Percentiles rank a stretch among this genome's conserved stretches.
phyloP scores from a whole-genome alignment of 1,140 invertebrate genomes.

The Zophobas morio region DNA sequence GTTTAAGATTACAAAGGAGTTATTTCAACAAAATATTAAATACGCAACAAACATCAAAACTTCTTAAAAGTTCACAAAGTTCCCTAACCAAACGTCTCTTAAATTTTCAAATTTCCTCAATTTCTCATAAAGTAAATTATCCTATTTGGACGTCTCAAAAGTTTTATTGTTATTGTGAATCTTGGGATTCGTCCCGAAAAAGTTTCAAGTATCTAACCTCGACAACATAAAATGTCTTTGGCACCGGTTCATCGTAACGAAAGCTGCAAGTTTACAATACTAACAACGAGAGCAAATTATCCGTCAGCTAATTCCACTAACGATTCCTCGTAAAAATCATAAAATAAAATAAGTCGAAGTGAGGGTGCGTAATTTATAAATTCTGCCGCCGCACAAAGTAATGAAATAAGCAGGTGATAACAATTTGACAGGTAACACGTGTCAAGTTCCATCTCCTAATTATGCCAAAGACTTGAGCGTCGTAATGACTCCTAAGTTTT shows the following conservation, averaged over 20 bases:
- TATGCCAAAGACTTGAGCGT: slow-evolving; percentile 46
- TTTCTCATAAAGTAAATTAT: slow-evolving; percentile 29
- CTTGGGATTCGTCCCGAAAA: slow-evolving; percentile 12
- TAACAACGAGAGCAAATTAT: not conserved
- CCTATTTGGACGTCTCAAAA: slow-evolving; percentile 20
- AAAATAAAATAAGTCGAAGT: slow-evolving; percentile 35
- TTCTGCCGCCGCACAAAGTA: slow-evolving; percentile 36
- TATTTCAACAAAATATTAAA: no score
- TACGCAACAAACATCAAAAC: no score
- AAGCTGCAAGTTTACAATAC: no score
- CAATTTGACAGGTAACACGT: slow-evolving; percentile 53
- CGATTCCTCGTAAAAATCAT: slow-evolving; percentile 12
- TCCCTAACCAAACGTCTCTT: not conserved
- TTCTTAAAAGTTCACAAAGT: no score
- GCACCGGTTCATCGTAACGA: not conserved
- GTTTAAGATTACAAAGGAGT: no score
- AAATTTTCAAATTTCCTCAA: slow-evolving; percentile 10
- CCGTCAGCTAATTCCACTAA: slow-evolving; percentile 6
- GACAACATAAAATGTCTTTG: slow-evolving; percentile 1
- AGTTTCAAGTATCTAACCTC: slow-evolving; percentile 5
- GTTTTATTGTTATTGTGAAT: slow-evolving; percentile 32
- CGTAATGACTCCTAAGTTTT: slow-evolving; percentile 50
- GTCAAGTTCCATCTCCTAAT: slow-evolving; percentile 53
- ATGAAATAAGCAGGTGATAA: slow-evolving; percentile 51
- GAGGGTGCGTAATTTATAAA: slow-evolving; percentile 27